Evolutionary conservation across 2,113 vertebrate genomes (phyloP).

Genomic region (Dipodomys spectabilis): DNA sequence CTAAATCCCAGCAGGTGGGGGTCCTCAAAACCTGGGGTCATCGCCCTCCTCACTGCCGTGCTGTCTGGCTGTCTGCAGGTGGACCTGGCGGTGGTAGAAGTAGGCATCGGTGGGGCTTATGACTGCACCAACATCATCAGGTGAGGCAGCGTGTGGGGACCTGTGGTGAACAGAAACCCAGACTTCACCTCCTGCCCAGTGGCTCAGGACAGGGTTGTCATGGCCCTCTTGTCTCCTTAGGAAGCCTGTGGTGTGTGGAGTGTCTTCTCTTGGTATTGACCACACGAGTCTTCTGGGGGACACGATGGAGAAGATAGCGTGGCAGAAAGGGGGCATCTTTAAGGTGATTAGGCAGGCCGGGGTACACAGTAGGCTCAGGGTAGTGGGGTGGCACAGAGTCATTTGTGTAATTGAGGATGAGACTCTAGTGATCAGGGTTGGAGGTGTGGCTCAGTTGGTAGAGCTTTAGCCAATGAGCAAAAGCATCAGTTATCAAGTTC

Average conservation of each 20-base stretch:
- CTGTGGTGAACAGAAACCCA: not conserved
- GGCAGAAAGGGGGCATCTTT: constrained; percentile 99
- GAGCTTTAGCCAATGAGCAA: too few species aligned
- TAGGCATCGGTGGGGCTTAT: constrained; percentile 96
- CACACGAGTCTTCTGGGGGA: constrained; percentile 96
- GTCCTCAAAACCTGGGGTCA: too few species aligned
- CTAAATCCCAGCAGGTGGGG: not conserved
- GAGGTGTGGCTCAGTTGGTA: too few species aligned
- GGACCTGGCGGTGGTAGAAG: constrained; percentile 94
- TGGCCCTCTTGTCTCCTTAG: constrained; percentile 78
- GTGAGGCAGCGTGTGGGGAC: constrained; percentile 78
- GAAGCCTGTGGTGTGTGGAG: constrained; percentile 94
- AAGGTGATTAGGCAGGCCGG: constrained; percentile 88
- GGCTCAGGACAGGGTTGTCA: not conserved
- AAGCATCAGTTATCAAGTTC: too few species aligned
- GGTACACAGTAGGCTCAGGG: not conserved
- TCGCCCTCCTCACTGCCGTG: not conserved
- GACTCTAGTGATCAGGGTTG: not conserved
- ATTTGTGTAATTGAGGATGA: not conserved
- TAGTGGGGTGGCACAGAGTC: not conserved
- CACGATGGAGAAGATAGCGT: constrained; percentile 96
- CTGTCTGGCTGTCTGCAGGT: constrained; percentile 85
- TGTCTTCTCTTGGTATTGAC: constrained; percentile 95
- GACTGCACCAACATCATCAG: constrained; percentile 98
- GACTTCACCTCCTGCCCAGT: not conserved